These are phyloP conservation scores for Uloborus plumipes DNA, from an alignment of 2,888 invertebrate species.

Conservation along the genomic window DNA sequence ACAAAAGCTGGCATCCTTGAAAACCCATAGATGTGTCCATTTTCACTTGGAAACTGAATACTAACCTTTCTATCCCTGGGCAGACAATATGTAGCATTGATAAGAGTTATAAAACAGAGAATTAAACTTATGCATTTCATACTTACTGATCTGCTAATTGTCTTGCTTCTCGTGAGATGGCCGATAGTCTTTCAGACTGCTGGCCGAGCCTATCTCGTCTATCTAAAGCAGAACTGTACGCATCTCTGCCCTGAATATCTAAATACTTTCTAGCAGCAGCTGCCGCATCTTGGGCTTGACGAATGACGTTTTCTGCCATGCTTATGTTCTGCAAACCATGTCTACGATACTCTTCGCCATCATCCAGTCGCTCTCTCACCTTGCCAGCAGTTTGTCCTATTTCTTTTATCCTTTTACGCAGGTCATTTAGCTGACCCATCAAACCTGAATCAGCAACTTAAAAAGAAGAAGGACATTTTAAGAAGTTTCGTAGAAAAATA, in stretches of 20 bases:
- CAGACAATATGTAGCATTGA: too few relatives aligned
- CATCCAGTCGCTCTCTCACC: conserved; percentile 75
- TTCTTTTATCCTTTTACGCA: conserved; percentile 75
- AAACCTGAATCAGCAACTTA: conserved; percentile 79
- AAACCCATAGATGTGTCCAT: too few relatives aligned
- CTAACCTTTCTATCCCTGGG: too few relatives aligned
- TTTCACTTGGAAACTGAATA: too few relatives aligned
- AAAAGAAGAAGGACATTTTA: conserved; percentile 8
- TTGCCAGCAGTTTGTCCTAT: conserved; percentile 77
- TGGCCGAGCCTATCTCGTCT: conserved; percentile 90
- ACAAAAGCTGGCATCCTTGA: too few relatives aligned
- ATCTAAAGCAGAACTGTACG: conserved; percentile 83
- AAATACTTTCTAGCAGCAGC: conserved; percentile 84
- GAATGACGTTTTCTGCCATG: conserved; percentile 78
- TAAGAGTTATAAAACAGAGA: too few relatives aligned
- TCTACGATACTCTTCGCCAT: conserved; percentile 75
- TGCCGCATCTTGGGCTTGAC: conserved; percentile 78
- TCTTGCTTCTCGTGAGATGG: conserved; percentile 89
- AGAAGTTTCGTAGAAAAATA: too few relatives aligned
- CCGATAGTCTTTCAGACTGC: conserved; percentile 91
- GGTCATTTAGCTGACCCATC: conserved; percentile 80
- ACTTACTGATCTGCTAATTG: conserved; percentile 83
- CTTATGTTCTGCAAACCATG: conserved; percentile 78
- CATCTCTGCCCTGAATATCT: conserved; percentile 85
- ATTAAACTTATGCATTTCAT: background rate